Conservation (phyloP, 2,113 vertebrate species). For the Chauna torquata region DNA sequence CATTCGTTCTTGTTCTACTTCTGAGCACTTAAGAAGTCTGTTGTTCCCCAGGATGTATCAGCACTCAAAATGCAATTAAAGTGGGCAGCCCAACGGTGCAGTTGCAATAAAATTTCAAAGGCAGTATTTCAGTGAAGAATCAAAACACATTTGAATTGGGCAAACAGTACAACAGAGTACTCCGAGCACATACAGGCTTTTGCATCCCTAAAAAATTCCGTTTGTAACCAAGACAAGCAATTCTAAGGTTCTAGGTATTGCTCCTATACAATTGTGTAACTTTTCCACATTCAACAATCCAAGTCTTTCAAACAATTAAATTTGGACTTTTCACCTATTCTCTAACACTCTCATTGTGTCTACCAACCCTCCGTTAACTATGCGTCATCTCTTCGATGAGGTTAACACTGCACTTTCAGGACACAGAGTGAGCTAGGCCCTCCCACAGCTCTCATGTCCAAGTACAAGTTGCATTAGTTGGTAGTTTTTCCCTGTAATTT, state of each 20-base stretch:
- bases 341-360: not conserved
- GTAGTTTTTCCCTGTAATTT: not conserved
- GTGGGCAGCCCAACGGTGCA: fast-evolving
- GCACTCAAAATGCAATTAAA: fast-evolving
- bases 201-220: not conserved
- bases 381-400: not conserved
- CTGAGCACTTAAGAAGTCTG: not conserved
- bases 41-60: not conserved
- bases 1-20: not conserved
- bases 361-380: not conserved
- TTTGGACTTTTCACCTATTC: not conserved
- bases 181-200: not conserved
- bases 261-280: fast-evolving
- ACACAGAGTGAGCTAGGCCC: not conserved
- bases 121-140: fast-evolving
- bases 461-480: not conserved
- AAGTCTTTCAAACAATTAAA: not conserved
- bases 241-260: not conserved
- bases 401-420: not conserved
- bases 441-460: not conserved
- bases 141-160: not conserved
- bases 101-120: not conserved
- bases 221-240: fast-evolving
- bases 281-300: not conserved
- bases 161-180: fast-evolving